phyloP scores from a whole-genome alignment of 2,113 vertebrate genomes.

The Oxyura jamaicensis region DNA sequence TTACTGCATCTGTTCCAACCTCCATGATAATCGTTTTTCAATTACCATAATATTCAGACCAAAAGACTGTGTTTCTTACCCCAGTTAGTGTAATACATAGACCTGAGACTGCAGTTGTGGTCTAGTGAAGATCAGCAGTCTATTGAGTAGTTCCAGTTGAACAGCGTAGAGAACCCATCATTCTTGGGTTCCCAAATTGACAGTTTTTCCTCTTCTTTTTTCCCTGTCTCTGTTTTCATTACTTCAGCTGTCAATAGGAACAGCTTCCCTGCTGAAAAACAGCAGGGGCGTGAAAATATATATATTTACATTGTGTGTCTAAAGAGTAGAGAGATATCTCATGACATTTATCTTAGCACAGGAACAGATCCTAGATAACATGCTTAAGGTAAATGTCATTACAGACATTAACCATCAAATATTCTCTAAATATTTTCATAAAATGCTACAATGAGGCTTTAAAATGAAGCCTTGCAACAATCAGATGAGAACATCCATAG shows the following conservation, averaged over 20 bases:
- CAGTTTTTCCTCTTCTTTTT: neutral
- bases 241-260: slow-evolving; percentile 3
- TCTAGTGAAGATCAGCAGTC: neutral
- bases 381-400: slow-evolving; percentile 55
- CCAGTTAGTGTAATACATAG: neutral
- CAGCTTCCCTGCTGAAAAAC: slow-evolving; percentile 11
- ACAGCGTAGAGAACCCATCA: neutral
- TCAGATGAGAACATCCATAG: neutral
- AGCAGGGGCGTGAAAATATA: slow-evolving; percentile 10
- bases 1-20: neutral
- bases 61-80: neutral
- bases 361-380: slow-evolving; percentile 39
- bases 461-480: neutral
- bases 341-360: slow-evolving; percentile 59
- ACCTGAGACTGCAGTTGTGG: neutral
- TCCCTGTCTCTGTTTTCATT: neutral
- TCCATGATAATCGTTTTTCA: neutral
- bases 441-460: slow-evolving; percentile 47
- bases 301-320: slow-evolving; percentile 35
- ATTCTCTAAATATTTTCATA: slow-evolving; percentile 65
- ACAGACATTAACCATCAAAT: slow-evolving; percentile 44
- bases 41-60: neutral
- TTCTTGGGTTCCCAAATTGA: neutral
- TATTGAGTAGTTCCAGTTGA: neutral
- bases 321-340: slow-evolving; percentile 3